phyloP scores from a whole-genome alignment of 2,797 vertebrate genomes.

The Parotocinclus haroldoi region DNA sequence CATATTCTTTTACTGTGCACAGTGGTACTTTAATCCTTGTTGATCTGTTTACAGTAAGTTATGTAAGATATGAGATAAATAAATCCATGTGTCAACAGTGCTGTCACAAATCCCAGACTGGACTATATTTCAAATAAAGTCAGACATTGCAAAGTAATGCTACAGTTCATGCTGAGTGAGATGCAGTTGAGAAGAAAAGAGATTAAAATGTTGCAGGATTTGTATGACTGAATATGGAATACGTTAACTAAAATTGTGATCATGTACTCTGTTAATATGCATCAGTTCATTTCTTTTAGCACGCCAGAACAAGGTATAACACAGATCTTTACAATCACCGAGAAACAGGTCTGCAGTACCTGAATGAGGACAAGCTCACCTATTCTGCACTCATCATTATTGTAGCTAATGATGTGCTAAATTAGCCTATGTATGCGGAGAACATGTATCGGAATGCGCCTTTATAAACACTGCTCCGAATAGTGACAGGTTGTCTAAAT shows the following conservation, averaged over 20 bases:
- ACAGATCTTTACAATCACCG: slow-evolving; percentile 23
- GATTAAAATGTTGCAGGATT: not conserved
- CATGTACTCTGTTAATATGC: slow-evolving; percentile 26
- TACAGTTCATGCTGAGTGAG: slow-evolving; percentile 1
- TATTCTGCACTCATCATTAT: slow-evolving; percentile 13
- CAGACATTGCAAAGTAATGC: slow-evolving; percentile 12
- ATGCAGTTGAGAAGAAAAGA: not conserved
- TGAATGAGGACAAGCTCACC: slow-evolving; percentile 9
- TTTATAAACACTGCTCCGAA: slow-evolving; percentile 19
- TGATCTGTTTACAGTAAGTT: not conserved
- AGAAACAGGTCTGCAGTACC: slow-evolving; percentile 28
- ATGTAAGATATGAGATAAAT: slow-evolving; percentile 25
- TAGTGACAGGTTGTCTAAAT: slow-evolving; percentile 13
- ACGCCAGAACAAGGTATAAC: slow-evolving; percentile 32
- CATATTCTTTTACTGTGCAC: too few species aligned
- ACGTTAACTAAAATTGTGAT: slow-evolving; percentile 10
- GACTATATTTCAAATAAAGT: slow-evolving; percentile 17
- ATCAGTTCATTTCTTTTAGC: slow-evolving; percentile 16
- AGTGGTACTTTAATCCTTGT: too few species aligned
- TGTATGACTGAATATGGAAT: not conserved
- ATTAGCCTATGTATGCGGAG: slow-evolving; percentile 21
- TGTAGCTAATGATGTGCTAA: slow-evolving; percentile 37
- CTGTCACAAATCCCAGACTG: slow-evolving; percentile 17
- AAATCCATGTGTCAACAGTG: slow-evolving; percentile 27
- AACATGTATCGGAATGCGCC: slow-evolving; percentile 29